phyloP scores from a whole-genome alignment of 30 jellyfish, hydroid and myxozoan species.

The Turritopsis rubra region DNA sequence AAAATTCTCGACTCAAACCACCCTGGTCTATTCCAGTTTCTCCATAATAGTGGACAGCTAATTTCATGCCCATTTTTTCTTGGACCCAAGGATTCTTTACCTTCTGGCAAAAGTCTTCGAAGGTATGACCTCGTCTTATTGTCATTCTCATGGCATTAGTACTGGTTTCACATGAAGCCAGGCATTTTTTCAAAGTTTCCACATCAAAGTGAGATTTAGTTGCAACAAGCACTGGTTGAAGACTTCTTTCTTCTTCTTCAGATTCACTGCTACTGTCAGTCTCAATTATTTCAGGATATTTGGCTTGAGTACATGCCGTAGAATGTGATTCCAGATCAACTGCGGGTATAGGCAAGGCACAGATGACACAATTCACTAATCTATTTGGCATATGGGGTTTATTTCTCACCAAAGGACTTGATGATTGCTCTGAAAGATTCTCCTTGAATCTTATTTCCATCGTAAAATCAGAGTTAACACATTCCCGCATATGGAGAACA shows the following conservation, averaged over 20 bases:
- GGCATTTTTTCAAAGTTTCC: background rate
- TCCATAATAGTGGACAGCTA: constrained; percentile 18
- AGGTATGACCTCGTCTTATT: constrained; percentile 16
- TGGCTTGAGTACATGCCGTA: background rate
- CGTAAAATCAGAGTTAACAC: constrained; percentile 3
- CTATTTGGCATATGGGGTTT: background rate
- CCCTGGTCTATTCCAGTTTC: constrained; percentile 53
- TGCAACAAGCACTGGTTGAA: constrained; percentile 1
- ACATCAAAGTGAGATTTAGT: background rate
- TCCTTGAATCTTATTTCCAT: background rate
- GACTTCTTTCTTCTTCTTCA: background rate
- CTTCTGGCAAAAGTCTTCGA: constrained; percentile 21
- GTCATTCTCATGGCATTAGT: background rate
- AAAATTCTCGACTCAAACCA: constrained; percentile 46
- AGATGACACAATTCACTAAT: background rate
- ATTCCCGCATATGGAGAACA: background rate
- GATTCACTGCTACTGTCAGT: background rate
- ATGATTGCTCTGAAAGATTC: background rate
- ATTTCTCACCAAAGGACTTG: background rate
- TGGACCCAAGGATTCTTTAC: constrained; percentile 33
- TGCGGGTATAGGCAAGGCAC: constrained; percentile 2
- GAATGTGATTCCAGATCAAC: constrained; percentile 2
- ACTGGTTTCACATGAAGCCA: constrained; percentile 4
- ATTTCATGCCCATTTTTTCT: constrained; percentile 20
- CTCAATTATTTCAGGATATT: background rate